Evolutionary conservation across 2,888 invertebrate genomes (phyloP).

Genomic region (Meghimatium bilineatum): DNA sequence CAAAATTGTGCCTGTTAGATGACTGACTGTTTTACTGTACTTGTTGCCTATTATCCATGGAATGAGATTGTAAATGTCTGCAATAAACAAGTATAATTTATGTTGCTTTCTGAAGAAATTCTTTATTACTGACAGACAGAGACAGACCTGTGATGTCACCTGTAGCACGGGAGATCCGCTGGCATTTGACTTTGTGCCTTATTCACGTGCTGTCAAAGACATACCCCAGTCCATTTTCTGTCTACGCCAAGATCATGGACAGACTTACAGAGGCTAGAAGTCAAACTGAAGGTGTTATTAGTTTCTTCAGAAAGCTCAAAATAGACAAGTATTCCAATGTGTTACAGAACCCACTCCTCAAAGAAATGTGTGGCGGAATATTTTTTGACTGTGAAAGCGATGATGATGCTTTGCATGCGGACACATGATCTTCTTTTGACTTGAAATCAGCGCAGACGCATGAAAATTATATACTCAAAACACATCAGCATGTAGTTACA

Average conservation of each 20-base stretch:
- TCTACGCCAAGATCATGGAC: constrained; percentile 30
- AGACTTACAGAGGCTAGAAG: constrained; percentile 21
- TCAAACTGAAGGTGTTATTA: background rate
- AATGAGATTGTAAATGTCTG: no score
- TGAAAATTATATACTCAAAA: background rate
- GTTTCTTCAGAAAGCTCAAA: background rate
- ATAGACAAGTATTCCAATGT: constrained; percentile 33
- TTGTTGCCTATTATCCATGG: no score
- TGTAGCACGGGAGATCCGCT: constrained; percentile 14
- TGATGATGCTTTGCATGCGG: background rate
- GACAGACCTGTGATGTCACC: background rate
- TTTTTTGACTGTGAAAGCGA: constrained; percentile 11
- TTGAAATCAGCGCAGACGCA: background rate
- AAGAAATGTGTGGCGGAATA: constrained; percentile 36
- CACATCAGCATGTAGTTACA: no score
- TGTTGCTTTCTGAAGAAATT: no score
- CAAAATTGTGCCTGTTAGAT: no score
- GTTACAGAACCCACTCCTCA: constrained; percentile 31
- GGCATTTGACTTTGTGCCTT: constrained; percentile 26
- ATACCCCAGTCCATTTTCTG: constrained; percentile 3
- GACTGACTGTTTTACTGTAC: no score
- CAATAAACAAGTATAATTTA: no score
- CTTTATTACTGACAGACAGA: constrained; percentile 10
- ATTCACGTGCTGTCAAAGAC: constrained; percentile 18
- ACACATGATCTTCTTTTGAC: background rate